Evolutionary conservation across 2,888 invertebrate genomes (phyloP), one percentile per base, ranked within the genome.

Genomic region (Punctoribates punctum): DNA sequence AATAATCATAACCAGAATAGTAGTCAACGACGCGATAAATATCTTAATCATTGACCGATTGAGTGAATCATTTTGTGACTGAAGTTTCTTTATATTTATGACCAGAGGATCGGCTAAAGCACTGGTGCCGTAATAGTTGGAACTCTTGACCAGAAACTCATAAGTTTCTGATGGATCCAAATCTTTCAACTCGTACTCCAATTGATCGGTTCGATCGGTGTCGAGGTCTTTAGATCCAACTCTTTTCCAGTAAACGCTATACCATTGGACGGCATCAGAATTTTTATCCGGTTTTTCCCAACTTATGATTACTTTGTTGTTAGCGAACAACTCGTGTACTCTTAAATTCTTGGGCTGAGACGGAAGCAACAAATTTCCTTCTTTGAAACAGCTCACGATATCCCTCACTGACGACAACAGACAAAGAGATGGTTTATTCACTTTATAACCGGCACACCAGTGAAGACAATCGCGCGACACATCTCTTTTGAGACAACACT

Each of bases 271-370:
- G 0, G 90, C 89, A 79, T 90, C 89, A 0, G 92, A 91, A 84
- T 93, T 93, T 85, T 92, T 92, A 57, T 87, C 83, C 5, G 93
- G 93, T 9, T 90, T 88, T 80, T 92, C 91, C 93, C 93, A 93
- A 79, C 88, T 88, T 25, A 90, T 85, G 15, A 73, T 29, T 2
- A 75, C 54, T 54, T 42, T 57, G 57, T 78, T 78, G 29, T 75
- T 42, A 8, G 54, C 17, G 25, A 70, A 42, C 3, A 75, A 67
- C 34, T 76, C 67, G 57, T 76, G 65, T 27, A 78, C 78, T 51
- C 67, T 77, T 17, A 90, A 85, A 81, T 89, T 88, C 80, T 87
- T 87, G 0, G 93, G 93, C n/a, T 91, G 91, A 15, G 93, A 92
- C 0, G 93, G 93, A 79, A 93, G 84, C 78, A 89, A 88, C 77